Evolutionary conservation across 2,888 invertebrate species (phyloP), one percentile per base, ranked within the genome.

Genomic region (Volucella inflata): DNA sequence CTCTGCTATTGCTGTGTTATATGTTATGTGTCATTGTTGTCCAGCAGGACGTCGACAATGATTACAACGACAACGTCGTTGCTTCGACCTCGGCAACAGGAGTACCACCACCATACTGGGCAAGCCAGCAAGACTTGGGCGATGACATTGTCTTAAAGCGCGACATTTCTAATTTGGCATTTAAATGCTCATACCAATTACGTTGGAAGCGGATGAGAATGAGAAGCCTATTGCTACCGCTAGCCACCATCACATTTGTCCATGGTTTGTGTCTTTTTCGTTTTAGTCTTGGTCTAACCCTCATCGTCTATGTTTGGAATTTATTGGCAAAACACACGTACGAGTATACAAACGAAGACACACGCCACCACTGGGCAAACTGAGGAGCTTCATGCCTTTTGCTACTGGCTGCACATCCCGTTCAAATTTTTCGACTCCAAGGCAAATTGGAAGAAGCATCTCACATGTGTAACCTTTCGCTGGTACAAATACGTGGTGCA

Each of bases 141-240:
- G 87, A 87, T 88, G 88, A 88, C 87, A 88, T 88, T 87, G 87
- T 88, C 88, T 88, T 88, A 80, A 88, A 88, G 88, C 88, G 88
- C 88, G 88, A 88, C 87, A 88, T 88, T 88, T 88, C 88, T 88
- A 88, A 88, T 88, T 88, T 88, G 88, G 88, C 88, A 88, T 88
- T 88, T 88, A 88, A 88, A 88, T 87, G 87, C 87, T 88, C 78
- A 87, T 82, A 87, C 87, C 88, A 88, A 88, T 87, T 88, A 88
- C 85, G 87, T 87, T 85, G 62, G 68, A 72, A 77, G 77, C 85
- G 72, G 72, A 85, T 80, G 84, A 80, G 76, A 44, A 68, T 55
- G 55, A 55, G 55, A n/a, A 64, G 79, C 75, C 84, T 75, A 84
- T 79, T 79, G 83, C 83, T 70, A 70, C 79, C 64, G 68, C 78